phyloP scores from a whole-genome alignment of 2,113 vertebrate genomes.

The Nothocercus nigrocapillus region DNA sequence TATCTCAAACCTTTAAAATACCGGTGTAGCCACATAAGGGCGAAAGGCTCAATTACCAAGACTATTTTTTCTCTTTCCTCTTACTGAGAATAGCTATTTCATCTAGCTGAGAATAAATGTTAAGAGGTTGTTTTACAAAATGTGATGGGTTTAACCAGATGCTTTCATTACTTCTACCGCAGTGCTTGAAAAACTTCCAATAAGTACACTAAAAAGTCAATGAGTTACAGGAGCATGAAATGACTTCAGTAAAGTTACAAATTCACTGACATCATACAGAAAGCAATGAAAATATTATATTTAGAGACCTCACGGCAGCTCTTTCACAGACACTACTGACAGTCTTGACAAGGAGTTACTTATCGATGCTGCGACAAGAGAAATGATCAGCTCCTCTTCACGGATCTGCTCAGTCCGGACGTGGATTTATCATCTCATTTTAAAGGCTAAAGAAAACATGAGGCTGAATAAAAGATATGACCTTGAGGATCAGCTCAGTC shows the following conservation, averaged over 20 bases:
- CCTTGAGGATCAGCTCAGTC: background rate
- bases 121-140: conserved; percentile 27
- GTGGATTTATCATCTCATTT: conserved; percentile 2
- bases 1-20: conserved; percentile 44
- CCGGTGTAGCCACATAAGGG: conserved; percentile 21
- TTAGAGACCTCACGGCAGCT: background rate
- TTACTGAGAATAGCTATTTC: conserved; percentile 33
- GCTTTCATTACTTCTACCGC: conserved; percentile 60
- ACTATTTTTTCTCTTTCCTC: conserved; percentile 52
- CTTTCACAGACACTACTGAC: background rate
- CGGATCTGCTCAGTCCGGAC: background rate
- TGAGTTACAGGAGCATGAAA: conserved; percentile 67
- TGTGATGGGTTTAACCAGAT: conserved; percentile 72
- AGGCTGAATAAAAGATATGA: background rate
- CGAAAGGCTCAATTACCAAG: conserved; percentile 66
- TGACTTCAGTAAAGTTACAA: conserved; percentile 69
- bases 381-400: background rate
- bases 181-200: conserved; percentile 58
- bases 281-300: conserved; percentile 45
- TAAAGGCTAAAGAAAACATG: background rate
- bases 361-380: background rate
- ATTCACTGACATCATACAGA: background rate
- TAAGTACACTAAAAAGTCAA: conserved; percentile 63
- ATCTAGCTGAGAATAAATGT: background rate
- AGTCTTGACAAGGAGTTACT: background rate